Base-by-base conservation (phyloP, 2,888 invertebrate species). In the Thymelicus acteon region DNA sequence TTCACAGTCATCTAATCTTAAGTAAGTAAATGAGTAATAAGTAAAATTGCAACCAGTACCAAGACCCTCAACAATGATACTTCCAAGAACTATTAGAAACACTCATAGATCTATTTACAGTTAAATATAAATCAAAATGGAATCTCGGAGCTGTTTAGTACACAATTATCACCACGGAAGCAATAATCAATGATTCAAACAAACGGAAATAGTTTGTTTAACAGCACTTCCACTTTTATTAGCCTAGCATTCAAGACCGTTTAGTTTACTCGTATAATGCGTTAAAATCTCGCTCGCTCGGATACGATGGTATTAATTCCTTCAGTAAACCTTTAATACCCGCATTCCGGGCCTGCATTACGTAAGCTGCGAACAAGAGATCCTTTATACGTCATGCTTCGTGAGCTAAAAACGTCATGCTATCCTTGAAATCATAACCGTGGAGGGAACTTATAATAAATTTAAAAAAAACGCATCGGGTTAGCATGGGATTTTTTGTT, bases 101-200 rank as follows among this genome's bases (percentile, higher is more conserved):
- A 15, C 49, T 52, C 24, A 12, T 10, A 54, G 24, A 24, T 10
- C 15, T n/a, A 13, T 48, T 61, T 37, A 13, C 49, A 63, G 15
- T 37, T 47, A 49, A 63, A 63, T n/a, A 37, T 67, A 24, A 39
- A 52, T 44, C 49, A 13, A 44, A 44, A 39, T 58, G 37, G 58
- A 58, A 58, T 58, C 58, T 37, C 39, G 37, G 3, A 58, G 57
- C 40, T 67, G 60, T 67, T 60, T 61, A 60, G 24, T 40, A 48
- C 19, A 52, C n/a, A 67, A 60, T 67, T 67, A 67, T 67, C 67
- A n/a, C 31, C 44, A 49, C 63, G 48, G 63, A 70, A 52, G 64
- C 24, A 60, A 15, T 60, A 70, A 70, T 70, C 58, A 40, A 64
- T 37, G 31, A 60, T 58, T 60, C 70, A 70, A 70, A 70, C 60